Evolutionary conservation across 2,113 vertebrate species (phyloP).

Genomic region (Spheniscus mendiculus): DNA sequence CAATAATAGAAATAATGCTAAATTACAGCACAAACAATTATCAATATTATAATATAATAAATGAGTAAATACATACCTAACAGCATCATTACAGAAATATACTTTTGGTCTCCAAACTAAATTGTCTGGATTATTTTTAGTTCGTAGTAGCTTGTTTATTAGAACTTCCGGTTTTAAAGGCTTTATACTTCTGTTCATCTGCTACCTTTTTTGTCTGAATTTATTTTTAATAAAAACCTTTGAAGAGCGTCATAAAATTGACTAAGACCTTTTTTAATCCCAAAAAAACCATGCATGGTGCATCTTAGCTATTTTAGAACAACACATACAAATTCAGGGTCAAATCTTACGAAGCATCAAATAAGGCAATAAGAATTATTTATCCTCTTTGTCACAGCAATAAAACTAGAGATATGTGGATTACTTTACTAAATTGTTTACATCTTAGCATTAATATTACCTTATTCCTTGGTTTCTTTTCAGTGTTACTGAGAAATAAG

Average conservation of each 20-base stretch:
- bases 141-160: background rate
- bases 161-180: background rate
- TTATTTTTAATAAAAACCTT: slow-evolving; percentile 2
- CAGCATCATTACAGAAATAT: background rate
- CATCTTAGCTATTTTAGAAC: background rate
- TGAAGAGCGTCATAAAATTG: background rate
- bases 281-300: background rate
- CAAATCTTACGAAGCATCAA: background rate
- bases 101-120: background rate
- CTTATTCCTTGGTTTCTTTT: background rate
- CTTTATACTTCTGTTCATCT: background rate
- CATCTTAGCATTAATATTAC: background rate
- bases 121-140: background rate
- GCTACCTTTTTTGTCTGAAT: background rate
- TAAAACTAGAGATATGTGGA: background rate
- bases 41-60: background rate
- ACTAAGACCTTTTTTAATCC: background rate
- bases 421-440: background rate
- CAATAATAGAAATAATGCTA: background rate
- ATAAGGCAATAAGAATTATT: background rate
- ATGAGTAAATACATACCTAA: background rate
- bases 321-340: background rate
- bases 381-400: background rate
- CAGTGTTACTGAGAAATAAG: background rate
- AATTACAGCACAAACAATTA: background rate